Conservation (phyloP, 1,140 invertebrate species). For the Plodia interpunctella region DNA sequence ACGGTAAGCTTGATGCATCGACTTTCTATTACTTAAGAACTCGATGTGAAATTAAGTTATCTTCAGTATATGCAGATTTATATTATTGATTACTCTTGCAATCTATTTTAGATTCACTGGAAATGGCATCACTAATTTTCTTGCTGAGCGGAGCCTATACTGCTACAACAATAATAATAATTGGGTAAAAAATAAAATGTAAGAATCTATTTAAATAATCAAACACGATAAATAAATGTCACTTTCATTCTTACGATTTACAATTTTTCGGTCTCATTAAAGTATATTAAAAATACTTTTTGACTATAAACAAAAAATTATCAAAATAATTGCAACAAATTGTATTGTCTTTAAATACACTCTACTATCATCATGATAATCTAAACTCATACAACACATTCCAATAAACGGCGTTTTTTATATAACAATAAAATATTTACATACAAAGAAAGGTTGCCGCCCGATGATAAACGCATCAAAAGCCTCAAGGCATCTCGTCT, state of each 20-base stretch:
- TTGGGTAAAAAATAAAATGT: too few species aligned
- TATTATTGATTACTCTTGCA: neutral
- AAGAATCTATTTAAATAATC: too few species aligned
- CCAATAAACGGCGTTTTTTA: constrained; percentile 31
- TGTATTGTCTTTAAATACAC: neutral
- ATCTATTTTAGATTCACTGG: neutral
- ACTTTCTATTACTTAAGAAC: constrained; percentile 23
- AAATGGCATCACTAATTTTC: too few species aligned
- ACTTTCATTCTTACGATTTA: too few species aligned
- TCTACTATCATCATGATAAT: neutral
- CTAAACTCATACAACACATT: neutral
- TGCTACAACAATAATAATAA: neutral
- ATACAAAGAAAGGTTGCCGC: constrained; percentile 64
- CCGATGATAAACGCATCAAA: constrained; percentile 67
- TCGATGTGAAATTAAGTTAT: neutral
- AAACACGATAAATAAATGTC: too few species aligned
- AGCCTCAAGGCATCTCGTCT: constrained; percentile 56
- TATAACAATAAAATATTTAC: constrained; percentile 65
- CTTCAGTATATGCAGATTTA: neutral
- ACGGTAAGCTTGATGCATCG: constrained; percentile 46
- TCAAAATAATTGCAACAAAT: too few species aligned
- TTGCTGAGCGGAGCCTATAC: too few species aligned
- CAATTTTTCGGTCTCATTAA: too few species aligned
- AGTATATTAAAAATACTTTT: too few species aligned
- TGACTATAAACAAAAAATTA: too few species aligned